These are phyloP conservation scores for Drosophila melanica DNA, from an alignment of 1,140 invertebrate genomes.

Conservation along the genomic window DNA sequence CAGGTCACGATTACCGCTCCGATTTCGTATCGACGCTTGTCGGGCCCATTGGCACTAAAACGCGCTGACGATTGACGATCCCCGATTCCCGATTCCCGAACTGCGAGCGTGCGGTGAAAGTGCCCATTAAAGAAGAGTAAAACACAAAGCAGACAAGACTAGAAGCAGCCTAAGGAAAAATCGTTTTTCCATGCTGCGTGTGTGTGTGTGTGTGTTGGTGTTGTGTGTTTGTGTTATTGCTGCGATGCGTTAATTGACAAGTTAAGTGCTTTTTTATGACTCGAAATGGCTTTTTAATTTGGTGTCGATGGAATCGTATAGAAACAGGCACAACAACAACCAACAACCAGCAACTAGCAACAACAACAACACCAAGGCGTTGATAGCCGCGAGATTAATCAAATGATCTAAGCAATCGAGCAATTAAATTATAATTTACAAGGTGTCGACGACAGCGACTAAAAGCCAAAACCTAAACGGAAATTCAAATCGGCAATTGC, in stretches of 20 bases:
- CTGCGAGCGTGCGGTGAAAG: slow-evolving; percentile 23
- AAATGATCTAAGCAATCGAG: slow-evolving; percentile 45
- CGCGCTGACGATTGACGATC: slow-evolving; percentile 68
- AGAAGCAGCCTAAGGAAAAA: slow-evolving; percentile 42
- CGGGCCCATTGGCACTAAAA: slow-evolving; percentile 44
- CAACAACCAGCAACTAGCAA: no score
- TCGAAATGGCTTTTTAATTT: slow-evolving; percentile 79
- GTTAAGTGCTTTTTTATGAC: slow-evolving; percentile 83
- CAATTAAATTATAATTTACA: slow-evolving; percentile 79
- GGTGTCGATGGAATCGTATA: slow-evolving; percentile 68
- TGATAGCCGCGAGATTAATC: slow-evolving; percentile 69
- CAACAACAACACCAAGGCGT: slow-evolving; percentile 47
- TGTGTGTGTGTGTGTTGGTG: slow-evolving; percentile 27
- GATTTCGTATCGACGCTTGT: slow-evolving; percentile 15
- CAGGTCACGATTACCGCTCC: slow-evolving; percentile 30
- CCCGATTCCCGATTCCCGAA: neutral
- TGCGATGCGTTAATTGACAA: slow-evolving; percentile 75
- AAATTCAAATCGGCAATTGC: slow-evolving; percentile 28
- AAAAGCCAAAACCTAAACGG: slow-evolving; percentile 35
- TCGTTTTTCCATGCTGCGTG: slow-evolving; percentile 25
- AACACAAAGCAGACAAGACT: slow-evolving; percentile 17
- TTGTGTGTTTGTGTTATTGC: slow-evolving; percentile 13
- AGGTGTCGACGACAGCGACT: slow-evolving; percentile 52
- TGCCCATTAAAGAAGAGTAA: slow-evolving; percentile 49
- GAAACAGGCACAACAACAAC: slow-evolving; percentile 20